Conservation (phyloP, 1,140 invertebrate species). For the Drosophila ananassae region DNA sequence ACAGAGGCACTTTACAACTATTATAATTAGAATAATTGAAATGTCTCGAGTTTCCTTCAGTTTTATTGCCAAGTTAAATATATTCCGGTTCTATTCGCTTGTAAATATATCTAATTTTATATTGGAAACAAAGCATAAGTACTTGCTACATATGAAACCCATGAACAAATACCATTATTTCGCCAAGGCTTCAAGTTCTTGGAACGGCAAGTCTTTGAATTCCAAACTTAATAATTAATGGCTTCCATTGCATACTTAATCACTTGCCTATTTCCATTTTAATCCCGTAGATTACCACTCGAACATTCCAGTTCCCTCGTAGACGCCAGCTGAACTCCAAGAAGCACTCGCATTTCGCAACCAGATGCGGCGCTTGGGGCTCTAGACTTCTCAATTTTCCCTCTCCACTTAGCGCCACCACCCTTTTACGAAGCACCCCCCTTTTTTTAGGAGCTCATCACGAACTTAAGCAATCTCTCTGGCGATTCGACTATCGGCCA, state of each 20-base stretch:
- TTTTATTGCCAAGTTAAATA: constrained; percentile 4
- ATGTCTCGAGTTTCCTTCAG: constrained; percentile 7
- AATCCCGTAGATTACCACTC: constrained; percentile 11
- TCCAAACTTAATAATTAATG: constrained; percentile 2
- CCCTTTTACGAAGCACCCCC: not conserved
- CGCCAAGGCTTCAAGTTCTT: not conserved
- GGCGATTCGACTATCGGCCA: constrained; percentile 54
- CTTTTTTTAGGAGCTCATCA: constrained; percentile 56
- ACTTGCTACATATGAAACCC: not conserved
- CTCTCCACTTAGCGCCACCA: constrained; percentile 40
- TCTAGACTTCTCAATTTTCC: constrained; percentile 23
- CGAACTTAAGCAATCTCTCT: constrained; percentile 57
- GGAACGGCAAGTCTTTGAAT: not conserved
- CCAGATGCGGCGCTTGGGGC: constrained; percentile 33
- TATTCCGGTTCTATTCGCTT: not conserved
- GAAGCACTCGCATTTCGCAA: constrained; percentile 31
- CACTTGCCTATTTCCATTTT: not conserved
- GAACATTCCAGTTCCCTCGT: constrained; percentile 9
- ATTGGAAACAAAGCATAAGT: not conserved
- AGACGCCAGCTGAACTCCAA: constrained; percentile 36
- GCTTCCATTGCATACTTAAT: constrained; percentile 9
- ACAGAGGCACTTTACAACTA: constrained; percentile 27
- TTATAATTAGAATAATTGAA: constrained; percentile 25
- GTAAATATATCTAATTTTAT: not conserved
- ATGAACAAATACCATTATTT: constrained; percentile 2